These are phyloP conservation scores for Tylochromis polylepis DNA, from an alignment of 2,113 vertebrate species.

Conservation along the genomic window DNA sequence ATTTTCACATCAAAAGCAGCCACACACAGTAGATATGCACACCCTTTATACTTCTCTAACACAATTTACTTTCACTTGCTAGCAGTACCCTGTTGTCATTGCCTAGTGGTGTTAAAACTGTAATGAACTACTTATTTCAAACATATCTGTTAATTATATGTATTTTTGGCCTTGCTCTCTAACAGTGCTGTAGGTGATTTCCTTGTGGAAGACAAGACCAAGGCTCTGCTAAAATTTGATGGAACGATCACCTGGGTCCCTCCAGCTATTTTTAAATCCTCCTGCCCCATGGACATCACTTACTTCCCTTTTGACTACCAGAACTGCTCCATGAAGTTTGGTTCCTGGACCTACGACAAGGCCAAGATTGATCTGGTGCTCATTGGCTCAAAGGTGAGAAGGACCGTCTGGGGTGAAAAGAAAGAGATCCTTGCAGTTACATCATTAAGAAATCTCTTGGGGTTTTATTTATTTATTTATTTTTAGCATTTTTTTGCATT, in stretches of 20 bases:
- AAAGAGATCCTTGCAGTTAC: neutral
- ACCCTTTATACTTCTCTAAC: neutral
- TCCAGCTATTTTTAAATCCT: conserved; percentile 94
- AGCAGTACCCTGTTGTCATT: neutral
- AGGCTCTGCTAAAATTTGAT: conserved; percentile 86
- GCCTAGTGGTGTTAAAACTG: neutral
- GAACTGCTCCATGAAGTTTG: conserved; percentile 96
- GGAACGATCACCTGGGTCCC: conserved; percentile 90
- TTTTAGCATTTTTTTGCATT: neutral
- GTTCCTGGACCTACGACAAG: conserved; percentile 95
- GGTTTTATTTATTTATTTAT: neutral
- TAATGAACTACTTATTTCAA: neutral
- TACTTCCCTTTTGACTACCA: conserved; percentile 97
- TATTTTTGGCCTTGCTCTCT: neutral
- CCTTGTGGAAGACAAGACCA: conserved; percentile 88
- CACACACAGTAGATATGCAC: neutral
- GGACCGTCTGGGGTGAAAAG: neutral
- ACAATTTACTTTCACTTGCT: neutral
- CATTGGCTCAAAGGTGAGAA: conserved; percentile 86
- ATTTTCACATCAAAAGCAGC: neutral
- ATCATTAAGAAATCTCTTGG: neutral
- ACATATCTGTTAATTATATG: neutral
- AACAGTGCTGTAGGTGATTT: conserved; percentile 90
- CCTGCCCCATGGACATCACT: conserved; percentile 96
- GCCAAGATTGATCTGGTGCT: conserved; percentile 92